Evolutionary conservation across 2,888 invertebrate genomes (phyloP).

Genomic region (Parascotia fuliginaria): DNA sequence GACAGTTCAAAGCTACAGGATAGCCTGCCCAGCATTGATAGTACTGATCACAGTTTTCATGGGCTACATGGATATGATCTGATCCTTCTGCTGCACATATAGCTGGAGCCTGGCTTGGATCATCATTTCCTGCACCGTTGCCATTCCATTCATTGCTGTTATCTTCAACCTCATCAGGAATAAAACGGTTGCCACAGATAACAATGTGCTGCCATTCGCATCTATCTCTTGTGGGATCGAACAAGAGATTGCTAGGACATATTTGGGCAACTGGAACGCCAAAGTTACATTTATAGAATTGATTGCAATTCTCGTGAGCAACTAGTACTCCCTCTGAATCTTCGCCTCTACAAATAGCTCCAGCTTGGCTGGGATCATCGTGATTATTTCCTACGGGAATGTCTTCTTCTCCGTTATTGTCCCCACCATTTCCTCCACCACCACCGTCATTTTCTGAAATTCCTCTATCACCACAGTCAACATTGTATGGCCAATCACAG

Average conservation of each 20-base stretch:
- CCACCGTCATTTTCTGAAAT: slow-evolving; percentile 12
- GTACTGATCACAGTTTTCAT: slow-evolving; percentile 48
- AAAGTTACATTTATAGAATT: not conserved
- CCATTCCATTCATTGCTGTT: slow-evolving; percentile 12
- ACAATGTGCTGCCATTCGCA: slow-evolving; percentile 61
- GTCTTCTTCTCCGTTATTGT: not conserved
- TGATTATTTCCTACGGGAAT: not conserved
- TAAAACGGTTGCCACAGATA: slow-evolving; percentile 47
- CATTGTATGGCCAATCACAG: slow-evolving; percentile 54
- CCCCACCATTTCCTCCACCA: slow-evolving; percentile 9
- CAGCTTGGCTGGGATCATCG: slow-evolving; percentile 7
- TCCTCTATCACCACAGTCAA: slow-evolving; percentile 49
- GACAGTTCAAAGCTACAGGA: slow-evolving; percentile 5
- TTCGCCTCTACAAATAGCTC: too few species aligned
- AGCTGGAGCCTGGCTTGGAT: slow-evolving; percentile 39
- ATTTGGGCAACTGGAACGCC: slow-evolving; percentile 45
- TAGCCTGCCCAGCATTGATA: slow-evolving; percentile 37
- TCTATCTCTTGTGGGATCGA: slow-evolving; percentile 39
- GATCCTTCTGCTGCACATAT: slow-evolving; percentile 49
- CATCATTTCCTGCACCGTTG: slow-evolving; percentile 12
- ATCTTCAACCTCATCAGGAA: slow-evolving; percentile 15
- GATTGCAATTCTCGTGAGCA: too few species aligned
- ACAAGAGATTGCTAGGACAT: slow-evolving; percentile 42
- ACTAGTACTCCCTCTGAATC: too few species aligned
- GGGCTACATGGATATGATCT: slow-evolving; percentile 42